A percentile compares a stretch with the other conserved stretches of the same genome.
These are phyloP conservation scores for Merluccius polli DNA, from an alignment of 2,797 vertebrate species.

Conservation along the genomic window DNA sequence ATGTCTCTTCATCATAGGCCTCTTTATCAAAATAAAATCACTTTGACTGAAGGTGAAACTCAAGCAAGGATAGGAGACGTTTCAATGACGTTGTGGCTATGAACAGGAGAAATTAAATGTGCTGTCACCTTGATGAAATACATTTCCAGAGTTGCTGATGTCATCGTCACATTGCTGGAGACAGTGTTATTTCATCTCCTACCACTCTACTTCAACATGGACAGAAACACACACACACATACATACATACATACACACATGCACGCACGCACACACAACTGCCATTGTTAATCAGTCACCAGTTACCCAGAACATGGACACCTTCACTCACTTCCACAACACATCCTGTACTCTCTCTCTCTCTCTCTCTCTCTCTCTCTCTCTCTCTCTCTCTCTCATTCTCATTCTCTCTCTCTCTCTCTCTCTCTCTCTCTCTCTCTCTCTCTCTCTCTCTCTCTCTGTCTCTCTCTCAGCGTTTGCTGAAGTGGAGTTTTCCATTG, in stretches of 20 bases:
- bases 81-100: no score
- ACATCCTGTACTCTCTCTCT: constrained; percentile 14
- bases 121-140: not conserved
- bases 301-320: constrained; percentile 6
- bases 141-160: no score
- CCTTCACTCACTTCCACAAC: constrained; percentile 12
- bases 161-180: no score
- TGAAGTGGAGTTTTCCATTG: constrained; percentile 46
- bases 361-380: not conserved
- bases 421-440: not conserved
- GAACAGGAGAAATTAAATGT: no score
- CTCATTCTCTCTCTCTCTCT: no score
- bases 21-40: no score
- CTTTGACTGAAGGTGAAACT: no score
- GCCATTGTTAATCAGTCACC: not conserved
- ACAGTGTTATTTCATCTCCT: not conserved
- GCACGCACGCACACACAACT: not conserved
- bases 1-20: not conserved
- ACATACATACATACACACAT: not conserved
- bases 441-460: not conserved
- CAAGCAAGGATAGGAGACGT: no score
- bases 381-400: not conserved
- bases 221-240: not conserved
- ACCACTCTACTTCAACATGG: not conserved
- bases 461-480: constrained; percentile 18